Evolutionary conservation across 2,113 vertebrate genomes (phyloP).

Genomic region (Mastomys coucha): DNA sequence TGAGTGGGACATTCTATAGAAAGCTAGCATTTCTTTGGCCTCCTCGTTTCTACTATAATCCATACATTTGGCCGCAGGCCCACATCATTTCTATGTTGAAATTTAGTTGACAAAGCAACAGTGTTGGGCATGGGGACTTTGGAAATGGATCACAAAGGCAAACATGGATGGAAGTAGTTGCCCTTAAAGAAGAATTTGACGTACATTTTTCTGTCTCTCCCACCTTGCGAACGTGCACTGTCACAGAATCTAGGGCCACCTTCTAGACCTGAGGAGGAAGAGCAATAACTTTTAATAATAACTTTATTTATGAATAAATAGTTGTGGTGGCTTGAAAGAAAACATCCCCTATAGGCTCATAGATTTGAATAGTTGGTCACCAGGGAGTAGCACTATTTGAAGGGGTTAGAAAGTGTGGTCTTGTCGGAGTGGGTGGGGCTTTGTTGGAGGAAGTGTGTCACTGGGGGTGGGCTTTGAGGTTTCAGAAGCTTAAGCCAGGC

Average conservation of each 20-base stretch:
- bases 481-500: background rate
- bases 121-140: background rate
- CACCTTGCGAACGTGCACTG: fast-evolving
- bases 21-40: background rate
- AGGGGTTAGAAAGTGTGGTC: background rate
- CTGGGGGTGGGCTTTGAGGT: background rate
- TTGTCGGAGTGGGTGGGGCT: background rate
- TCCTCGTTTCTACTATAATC: background rate
- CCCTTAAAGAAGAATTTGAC: background rate
- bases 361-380: background rate
- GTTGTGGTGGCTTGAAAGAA: background rate
- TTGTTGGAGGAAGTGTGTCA: background rate
- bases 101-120: background rate
- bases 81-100: background rate
- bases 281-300: background rate
- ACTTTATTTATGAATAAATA: background rate
- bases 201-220: background rate
- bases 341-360: too few relatives aligned
- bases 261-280: background rate
- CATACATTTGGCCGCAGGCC: background rate
- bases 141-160: background rate
- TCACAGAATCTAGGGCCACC: background rate
- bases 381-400: too few relatives aligned
- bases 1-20: background rate
- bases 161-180: background rate